Evolutionary conservation across 2,888 invertebrate species (phyloP).

Genomic region (Galerucella pusilla): DNA sequence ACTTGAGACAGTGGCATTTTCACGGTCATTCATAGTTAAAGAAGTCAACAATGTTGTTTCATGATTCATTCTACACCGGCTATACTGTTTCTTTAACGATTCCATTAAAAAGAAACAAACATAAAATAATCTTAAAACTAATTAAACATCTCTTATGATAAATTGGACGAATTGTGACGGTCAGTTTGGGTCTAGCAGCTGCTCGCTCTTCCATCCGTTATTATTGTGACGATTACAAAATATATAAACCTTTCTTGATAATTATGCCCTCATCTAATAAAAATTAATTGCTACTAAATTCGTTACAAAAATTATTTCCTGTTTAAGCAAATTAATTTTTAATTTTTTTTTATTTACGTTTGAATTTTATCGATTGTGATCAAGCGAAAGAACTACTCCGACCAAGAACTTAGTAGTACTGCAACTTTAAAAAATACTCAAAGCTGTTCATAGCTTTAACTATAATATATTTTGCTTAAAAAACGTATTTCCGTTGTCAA

Average conservation of each 20-base stretch:
- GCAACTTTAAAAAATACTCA: no score
- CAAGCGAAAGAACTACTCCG: no score
- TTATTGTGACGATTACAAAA: slow-evolving; percentile 23
- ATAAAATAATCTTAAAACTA: slow-evolving; percentile 4
- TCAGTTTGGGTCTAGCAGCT: slow-evolving; percentile 32
- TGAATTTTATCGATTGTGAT: neutral
- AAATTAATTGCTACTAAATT: slow-evolving; percentile 12
- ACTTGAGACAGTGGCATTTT: neutral
- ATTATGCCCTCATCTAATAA: slow-evolving; percentile 24
- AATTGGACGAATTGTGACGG: slow-evolving; percentile 32
- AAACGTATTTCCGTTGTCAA: no score
- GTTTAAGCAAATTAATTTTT: neutral
- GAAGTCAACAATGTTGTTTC: neutral
- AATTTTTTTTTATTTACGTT: neutral
- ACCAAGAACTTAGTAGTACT: no score
- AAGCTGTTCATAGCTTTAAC: no score
- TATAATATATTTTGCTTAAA: no score
- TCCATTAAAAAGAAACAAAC: slow-evolving; percentile 5
- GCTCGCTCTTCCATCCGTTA: slow-evolving; percentile 9
- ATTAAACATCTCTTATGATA: slow-evolving; percentile 11
- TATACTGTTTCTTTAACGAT: neutral
- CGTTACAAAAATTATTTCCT: slow-evolving; percentile 1
- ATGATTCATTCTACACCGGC: neutral
- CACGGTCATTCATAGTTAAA: neutral
- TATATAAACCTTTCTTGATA: slow-evolving; percentile 13